phyloP scores from a whole-genome alignment of 2,113 vertebrate genomes.

The Speoplatyrhinus poulsoni region DNA sequence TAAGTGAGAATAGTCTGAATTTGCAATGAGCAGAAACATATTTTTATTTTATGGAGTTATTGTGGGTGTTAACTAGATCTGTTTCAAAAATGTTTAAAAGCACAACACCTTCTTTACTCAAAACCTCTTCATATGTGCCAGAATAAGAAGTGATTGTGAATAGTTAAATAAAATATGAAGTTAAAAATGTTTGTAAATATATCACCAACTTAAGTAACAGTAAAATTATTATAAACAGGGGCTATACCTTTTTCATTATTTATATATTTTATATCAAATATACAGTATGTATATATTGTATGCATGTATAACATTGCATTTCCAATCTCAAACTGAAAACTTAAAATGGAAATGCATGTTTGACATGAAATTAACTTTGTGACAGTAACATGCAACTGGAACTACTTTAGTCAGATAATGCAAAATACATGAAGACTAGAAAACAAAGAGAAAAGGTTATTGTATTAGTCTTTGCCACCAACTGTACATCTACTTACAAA shows the following conservation, averaged over 20 bases:
- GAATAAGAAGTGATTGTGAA: constrained; percentile 37
- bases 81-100: constrained; percentile 23
- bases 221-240: constrained; percentile 24
- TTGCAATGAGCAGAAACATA: constrained; percentile 65
- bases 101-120: background rate
- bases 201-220: constrained; percentile 18
- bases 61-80: constrained; percentile 4
- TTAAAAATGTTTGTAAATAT: constrained; percentile 5
- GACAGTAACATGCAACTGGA: constrained; percentile 72
- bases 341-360: constrained; percentile 66
- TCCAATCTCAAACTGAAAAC: constrained; percentile 68
- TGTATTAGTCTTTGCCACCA: constrained; percentile 72
- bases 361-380: constrained; percentile 61
- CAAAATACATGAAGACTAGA: constrained; percentile 61
- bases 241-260: constrained; percentile 28
- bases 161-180: background rate
- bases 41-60: constrained; percentile 49
- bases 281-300: constrained; percentile 44
- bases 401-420: constrained; percentile 71
- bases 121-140: constrained; percentile 5
- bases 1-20: constrained; percentile 71
- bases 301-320: constrained; percentile 66
- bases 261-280: constrained; percentile 1
- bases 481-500: constrained; percentile 81
- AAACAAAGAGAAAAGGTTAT: constrained; percentile 61